A percentile compares a stretch with the other conserved stretches of the same genome.
Evolutionary conservation across 2,113 vertebrate species (phyloP).

Genomic region (Pitta sordida): DNA sequence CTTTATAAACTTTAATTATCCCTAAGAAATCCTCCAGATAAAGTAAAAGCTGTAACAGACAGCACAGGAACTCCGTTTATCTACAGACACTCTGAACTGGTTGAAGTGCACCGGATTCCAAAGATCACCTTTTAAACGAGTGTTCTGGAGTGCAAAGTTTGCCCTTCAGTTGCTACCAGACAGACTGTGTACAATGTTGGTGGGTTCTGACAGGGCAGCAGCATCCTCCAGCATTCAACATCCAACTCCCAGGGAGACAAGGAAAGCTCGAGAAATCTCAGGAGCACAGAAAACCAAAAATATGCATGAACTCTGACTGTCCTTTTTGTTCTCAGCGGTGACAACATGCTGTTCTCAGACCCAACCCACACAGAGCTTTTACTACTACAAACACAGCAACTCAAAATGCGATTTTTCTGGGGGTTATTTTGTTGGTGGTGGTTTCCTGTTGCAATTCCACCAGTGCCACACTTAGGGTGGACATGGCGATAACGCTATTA

Average conservation of each 20-base stretch:
- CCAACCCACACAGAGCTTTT: background rate
- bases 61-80: background rate
- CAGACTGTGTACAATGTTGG: fast-evolving
- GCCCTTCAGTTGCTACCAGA: background rate
- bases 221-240: background rate
- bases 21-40: background rate
- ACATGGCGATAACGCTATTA: background rate
- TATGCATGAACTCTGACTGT: fast-evolving
- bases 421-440: background rate
- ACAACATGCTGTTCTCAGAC: background rate
- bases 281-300: background rate
- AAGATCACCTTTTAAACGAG: background rate
- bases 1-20: background rate
- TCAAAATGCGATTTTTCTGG: background rate
- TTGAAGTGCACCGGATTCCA: background rate
- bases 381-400: background rate
- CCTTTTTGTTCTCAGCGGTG: background rate
- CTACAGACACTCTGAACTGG: background rate
- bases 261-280: background rate
- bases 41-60: background rate
- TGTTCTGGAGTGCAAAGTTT: background rate
- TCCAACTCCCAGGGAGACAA: background rate
- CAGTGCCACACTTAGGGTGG: background rate
- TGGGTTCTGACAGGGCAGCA: background rate
- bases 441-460: background rate